These are phyloP conservation scores for Antennarius striatus DNA, from an alignment of 2,113 vertebrate genomes.

Conservation along the genomic window DNA sequence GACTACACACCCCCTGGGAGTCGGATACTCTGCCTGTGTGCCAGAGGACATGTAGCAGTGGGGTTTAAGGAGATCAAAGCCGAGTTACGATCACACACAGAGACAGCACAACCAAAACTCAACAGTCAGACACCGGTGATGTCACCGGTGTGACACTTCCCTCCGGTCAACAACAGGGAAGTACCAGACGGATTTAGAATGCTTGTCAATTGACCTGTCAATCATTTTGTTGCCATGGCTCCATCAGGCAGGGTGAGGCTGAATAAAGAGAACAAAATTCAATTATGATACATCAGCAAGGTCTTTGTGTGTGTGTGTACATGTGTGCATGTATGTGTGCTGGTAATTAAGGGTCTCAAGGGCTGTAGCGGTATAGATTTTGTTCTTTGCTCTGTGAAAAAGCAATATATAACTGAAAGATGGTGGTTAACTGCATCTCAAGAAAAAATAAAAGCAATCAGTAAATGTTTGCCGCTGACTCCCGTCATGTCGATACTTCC, in stretches of 20 bases:
- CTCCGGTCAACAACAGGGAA: conserved; percentile 45
- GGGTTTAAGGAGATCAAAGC: conserved; percentile 30
- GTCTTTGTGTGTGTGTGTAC: conserved; percentile 10
- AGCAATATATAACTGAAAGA: too few relatives aligned
- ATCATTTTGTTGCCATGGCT: conserved; percentile 53
- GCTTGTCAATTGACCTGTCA: conserved; percentile 61
- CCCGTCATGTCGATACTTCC: too few relatives aligned
- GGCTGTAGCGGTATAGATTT: too few relatives aligned
- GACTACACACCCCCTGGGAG: not conserved
- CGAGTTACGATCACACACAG: conserved; percentile 41
- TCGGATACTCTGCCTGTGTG: conserved; percentile 6
- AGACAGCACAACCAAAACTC: not conserved
- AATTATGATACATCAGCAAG: conserved; percentile 38
- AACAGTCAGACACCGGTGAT: conserved; percentile 45
- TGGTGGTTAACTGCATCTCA: too few relatives aligned
- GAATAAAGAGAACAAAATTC: conserved; percentile 65
- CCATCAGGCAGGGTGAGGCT: conserved; percentile 41
- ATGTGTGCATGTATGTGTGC: conserved; percentile 8
- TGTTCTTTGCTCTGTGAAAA: too few relatives aligned
- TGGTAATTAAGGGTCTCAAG: conserved; percentile 36
- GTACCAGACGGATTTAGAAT: conserved; percentile 17
- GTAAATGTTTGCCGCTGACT: too few relatives aligned
- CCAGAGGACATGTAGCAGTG: conserved; percentile 22
- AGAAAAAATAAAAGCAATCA: too few relatives aligned
- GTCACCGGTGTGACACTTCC: too few relatives aligned